Percentiles rank a stretch among this genome's conserved stretches.
phyloP scores from a whole-genome alignment of 2,888 invertebrate genomes.

The Dendrolimus pini region DNA sequence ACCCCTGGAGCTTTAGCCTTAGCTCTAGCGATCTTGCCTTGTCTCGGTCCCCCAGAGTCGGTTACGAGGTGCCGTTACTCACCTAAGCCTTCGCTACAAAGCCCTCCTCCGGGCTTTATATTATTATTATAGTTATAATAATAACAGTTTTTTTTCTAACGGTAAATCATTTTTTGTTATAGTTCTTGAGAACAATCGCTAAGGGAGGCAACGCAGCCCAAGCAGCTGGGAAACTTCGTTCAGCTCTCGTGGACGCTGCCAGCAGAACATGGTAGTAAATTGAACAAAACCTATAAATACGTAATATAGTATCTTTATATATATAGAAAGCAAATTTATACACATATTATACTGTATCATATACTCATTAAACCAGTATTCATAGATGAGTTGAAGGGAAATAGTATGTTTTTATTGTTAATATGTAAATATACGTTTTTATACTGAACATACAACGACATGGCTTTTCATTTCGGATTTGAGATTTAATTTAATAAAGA shows the following conservation, averaged over 20 bases:
- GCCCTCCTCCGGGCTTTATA: too few relatives aligned
- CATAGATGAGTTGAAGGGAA: background rate
- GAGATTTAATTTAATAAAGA: slow-evolving; percentile 44
- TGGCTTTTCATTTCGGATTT: slow-evolving; percentile 48
- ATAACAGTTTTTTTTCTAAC: too few relatives aligned
- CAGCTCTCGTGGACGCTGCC: slow-evolving; percentile 22
- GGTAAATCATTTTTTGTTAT: slow-evolving; percentile 4
- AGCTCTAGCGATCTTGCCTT: too few relatives aligned
- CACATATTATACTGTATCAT: background rate
- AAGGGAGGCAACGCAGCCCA: slow-evolving; percentile 24
- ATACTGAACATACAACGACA: slow-evolving; percentile 32
- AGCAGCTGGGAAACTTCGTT: slow-evolving; percentile 25
- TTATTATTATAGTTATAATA: too few relatives aligned
- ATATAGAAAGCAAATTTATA: background rate
- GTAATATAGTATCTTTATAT: background rate
- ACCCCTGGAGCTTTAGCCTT: too few relatives aligned
- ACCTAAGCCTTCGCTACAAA: too few relatives aligned
- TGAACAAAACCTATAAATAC: background rate
- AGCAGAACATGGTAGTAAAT: slow-evolving; percentile 14
- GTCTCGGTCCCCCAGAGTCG: too few relatives aligned
- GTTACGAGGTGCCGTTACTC: too few relatives aligned
- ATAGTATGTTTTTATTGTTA: slow-evolving; percentile 27
- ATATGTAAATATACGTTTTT: slow-evolving; percentile 54
- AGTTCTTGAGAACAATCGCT: slow-evolving; percentile 36
- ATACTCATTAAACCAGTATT: background rate